phyloP scores from a whole-genome alignment of 2,113 vertebrate species.

The Corydoras sp. region DNA sequence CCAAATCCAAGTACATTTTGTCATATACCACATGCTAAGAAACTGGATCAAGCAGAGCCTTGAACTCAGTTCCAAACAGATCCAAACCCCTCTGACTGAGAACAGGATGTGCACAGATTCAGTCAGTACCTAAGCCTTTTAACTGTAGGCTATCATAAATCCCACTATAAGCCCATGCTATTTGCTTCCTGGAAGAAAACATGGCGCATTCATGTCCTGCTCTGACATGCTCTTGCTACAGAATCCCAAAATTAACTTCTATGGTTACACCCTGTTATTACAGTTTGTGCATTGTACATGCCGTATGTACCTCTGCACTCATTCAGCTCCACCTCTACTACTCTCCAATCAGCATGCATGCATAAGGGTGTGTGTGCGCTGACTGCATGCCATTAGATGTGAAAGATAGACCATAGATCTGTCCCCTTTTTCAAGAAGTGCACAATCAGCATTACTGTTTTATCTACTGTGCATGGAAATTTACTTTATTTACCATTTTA shows the following conservation, averaged over 20 bases:
- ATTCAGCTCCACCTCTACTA: not conserved
- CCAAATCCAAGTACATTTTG: no score
- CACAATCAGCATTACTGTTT: no score
- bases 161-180: constrained; percentile 7
- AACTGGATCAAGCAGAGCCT: not conserved
- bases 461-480: no score
- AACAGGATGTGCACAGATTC: not conserved
- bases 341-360: not conserved
- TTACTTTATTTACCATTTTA: no score
- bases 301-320: not conserved
- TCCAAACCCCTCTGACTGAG: not conserved
- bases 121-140: constrained; percentile 9
- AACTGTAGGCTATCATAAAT: not conserved
- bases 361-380: not conserved
- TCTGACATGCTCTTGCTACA: constrained; percentile 5
- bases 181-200: constrained; percentile 10
- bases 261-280: not conserved
- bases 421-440: not conserved
- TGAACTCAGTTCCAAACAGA: not conserved
- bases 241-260: not conserved
- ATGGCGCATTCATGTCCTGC: constrained; percentile 22
- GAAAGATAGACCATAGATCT: not conserved
- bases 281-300: not conserved
- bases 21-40: not conserved
- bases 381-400: not conserved